A percentile compares a stretch with the other conserved stretches of the same genome.
Conservation (phyloP, 2,888 invertebrate species). For the Spodoptera exigua region DNA sequence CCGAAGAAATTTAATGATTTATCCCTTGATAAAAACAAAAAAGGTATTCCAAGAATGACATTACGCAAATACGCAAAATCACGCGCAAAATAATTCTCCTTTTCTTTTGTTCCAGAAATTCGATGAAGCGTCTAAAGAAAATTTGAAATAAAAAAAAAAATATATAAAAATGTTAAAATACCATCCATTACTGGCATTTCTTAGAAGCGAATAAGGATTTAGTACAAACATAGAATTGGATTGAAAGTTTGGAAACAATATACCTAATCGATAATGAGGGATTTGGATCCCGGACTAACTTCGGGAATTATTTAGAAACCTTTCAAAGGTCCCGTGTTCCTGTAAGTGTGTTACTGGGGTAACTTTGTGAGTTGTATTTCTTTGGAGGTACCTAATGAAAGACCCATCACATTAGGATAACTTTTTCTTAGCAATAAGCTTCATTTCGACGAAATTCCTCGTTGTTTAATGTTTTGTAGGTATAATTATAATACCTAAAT, state of each 20-base stretch:
- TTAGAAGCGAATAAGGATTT: constrained; percentile 8
- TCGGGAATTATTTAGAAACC: constrained; percentile 39
- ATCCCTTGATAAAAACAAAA: no score
- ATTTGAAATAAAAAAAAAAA: no score
- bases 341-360: constrained; percentile 30
- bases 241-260: constrained; percentile 48
- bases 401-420: constrained; percentile 28
- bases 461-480: no score
- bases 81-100: no score
- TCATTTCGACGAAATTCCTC: no score
- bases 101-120: no score
- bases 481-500: no score
- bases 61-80: no score
- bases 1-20: no score
- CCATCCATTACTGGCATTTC: not conserved
- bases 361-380: constrained; percentile 25
- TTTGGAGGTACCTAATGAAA: constrained; percentile 36
- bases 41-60: no score
- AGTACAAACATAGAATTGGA: constrained; percentile 18
- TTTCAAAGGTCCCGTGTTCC: constrained; percentile 45
- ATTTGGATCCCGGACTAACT: constrained; percentile 39
- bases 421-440: constrained; percentile 2
- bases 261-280: constrained; percentile 54
- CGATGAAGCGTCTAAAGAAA: no score
- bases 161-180: no score